A percentile compares a stretch with the other conserved stretches of the same genome.
These are phyloP conservation scores for Anastrepha obliqua DNA, from an alignment of 1,140 invertebrate genomes.

Conservation along the genomic window DNA sequence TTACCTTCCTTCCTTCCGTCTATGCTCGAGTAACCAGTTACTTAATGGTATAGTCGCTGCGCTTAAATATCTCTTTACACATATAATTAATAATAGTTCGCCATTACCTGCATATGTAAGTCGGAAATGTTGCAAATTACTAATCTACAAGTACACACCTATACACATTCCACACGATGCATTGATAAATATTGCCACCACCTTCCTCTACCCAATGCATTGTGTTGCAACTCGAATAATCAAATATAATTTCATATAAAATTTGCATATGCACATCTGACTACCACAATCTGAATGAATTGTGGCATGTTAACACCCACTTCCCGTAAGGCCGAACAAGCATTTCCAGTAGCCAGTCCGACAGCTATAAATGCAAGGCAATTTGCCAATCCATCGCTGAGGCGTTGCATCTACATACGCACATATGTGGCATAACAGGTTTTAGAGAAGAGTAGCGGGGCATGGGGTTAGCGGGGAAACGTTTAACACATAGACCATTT, in stretches of 20 bases:
- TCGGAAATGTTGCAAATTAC: constrained; percentile 26
- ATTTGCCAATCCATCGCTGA: constrained; percentile 25
- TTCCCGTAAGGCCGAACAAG: constrained; percentile 51
- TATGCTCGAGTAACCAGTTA: too few species aligned
- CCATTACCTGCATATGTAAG: not conserved
- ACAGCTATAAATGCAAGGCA: constrained; percentile 12
- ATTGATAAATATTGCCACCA: constrained; percentile 36
- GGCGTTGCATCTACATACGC: not conserved
- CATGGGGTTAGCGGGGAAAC: not conserved
- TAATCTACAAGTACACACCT: not conserved
- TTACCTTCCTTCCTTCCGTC: too few species aligned
- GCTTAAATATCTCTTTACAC: not conserved
- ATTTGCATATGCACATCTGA: constrained; percentile 43
- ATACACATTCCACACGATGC: not conserved
- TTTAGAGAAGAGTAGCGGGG: not conserved
- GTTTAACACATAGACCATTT: not conserved
- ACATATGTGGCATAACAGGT: not conserved
- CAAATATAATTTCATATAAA: constrained; percentile 48
- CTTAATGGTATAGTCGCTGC: not conserved
- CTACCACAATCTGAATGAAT: constrained; percentile 45
- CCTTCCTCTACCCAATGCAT: not conserved
- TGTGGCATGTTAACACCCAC: constrained; percentile 51
- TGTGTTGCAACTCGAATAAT: not conserved
- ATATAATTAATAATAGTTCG: constrained; percentile 24
- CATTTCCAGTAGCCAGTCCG: constrained; percentile 33